These are phyloP conservation scores for Lamprotornis superbus DNA, from an alignment of 2,113 vertebrate genomes.

Conservation along the genomic window DNA sequence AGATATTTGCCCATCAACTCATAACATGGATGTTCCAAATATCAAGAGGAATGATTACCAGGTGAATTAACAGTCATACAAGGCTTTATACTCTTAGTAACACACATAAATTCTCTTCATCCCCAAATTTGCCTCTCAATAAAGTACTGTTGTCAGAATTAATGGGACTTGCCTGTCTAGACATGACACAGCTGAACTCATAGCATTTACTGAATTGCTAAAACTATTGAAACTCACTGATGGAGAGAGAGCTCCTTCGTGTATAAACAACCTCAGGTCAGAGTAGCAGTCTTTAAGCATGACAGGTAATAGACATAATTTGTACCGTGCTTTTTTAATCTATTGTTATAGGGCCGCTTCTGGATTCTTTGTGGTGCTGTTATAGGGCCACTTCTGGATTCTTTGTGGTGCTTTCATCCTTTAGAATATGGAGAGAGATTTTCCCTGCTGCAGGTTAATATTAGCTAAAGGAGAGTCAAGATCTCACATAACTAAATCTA, in stretches of 20 bases:
- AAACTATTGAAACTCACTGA: not conserved
- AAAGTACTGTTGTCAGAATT: not conserved
- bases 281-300: not conserved
- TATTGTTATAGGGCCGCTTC: not conserved
- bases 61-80: conserved; percentile 65
- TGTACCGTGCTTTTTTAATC: not conserved
- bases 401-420: not conserved
- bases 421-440: not conserved
- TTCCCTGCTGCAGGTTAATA: not conserved
- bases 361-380: not conserved
- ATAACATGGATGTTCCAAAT: conserved; percentile 98
- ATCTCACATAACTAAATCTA: not conserved
- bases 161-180: not conserved
- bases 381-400: not conserved
- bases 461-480: not conserved
- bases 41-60: conserved; percentile 97
- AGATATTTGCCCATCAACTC: conserved; percentile 98
- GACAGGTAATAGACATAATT: not conserved
- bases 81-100: not conserved
- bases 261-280: not conserved
- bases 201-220: not conserved
- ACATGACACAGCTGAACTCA: not conserved
- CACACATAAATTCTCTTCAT: not conserved
- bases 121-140: not conserved
- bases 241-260: not conserved